Evolutionary conservation across 2,888 invertebrate species (phyloP), one percentile per base, ranked within the genome.

Genomic region (Spilosoma lubricipeda): DNA sequence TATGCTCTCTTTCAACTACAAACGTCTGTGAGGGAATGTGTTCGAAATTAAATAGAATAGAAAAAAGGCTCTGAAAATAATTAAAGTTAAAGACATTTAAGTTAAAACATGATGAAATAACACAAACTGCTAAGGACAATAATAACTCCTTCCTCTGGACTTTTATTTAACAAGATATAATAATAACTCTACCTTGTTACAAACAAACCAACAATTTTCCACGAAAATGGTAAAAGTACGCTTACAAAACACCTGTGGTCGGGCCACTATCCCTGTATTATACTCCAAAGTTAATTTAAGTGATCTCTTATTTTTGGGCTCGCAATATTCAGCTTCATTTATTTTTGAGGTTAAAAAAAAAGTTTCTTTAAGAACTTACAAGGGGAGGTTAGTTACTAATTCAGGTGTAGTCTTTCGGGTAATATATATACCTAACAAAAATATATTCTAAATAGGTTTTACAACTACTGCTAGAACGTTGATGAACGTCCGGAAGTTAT

Each of bases 261-360:
- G 48, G 66, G 71, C 76, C 72, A 73, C 75, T 79, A 75, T 68
- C 76, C 48, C 75, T 80, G 71, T 80, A 80, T 83, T 76, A 83
- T 82, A 79, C 77, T 75, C 80, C 82, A 79, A 84, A 79, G 84
- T 83, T 83, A 81, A 82, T 83, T 83, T 84, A 81, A 84, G 74
- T 77, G 63, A 82, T 77, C 76, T 77, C 72, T 67, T 63, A 70
- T 70, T 63, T 56, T 39, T n/a, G 27, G 39, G 48, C 45, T 11
- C 45, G 15, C 56, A 39, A 63, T 15, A n/a, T 45, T 59, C 48
- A 59, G 59, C 20, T 39, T n/a, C 48, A 18, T 63, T 68, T 42
- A 56, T 39, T 52, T 71, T 66, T 66, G 2, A 15, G 23, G n/a
- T 36, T n/a, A n/a, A 4, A 59, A n/a, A 27, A 30, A 30, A 3